These are phyloP conservation scores for Uloborus plumipes DNA, from an alignment of 2,888 invertebrate genomes.

Conservation along the genomic window DNA sequence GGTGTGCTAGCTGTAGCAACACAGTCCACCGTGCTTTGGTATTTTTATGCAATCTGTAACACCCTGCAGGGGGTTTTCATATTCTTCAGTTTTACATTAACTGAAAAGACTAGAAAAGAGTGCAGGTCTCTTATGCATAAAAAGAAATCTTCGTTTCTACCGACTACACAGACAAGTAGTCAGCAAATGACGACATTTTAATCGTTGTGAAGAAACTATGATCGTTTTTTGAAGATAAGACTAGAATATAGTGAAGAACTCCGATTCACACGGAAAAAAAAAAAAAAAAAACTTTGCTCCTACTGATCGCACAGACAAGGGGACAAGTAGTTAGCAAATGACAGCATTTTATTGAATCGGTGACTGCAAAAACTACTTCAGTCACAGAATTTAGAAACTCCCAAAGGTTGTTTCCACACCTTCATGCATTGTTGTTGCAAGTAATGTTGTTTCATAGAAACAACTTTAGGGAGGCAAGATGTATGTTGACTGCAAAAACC, in stretches of 20 bases:
- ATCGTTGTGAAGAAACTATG: not conserved
- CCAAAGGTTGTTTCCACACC: no score
- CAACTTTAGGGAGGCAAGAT: no score
- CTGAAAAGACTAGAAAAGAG: conserved; percentile 70
- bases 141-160: conserved; percentile 32
- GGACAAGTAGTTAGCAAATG: not conserved
- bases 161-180: conserved; percentile 1
- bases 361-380: no score
- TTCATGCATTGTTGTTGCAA: no score
- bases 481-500: no score
- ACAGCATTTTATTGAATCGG: not conserved
- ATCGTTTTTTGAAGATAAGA: conserved; percentile 69
- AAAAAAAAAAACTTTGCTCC: conserved; percentile 26
- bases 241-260: conserved; percentile 60
- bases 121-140: not conserved
- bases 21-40: conserved; percentile 71
- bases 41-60: conserved; percentile 73
- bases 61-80: conserved; percentile 74
- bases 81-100: conserved; percentile 74
- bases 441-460: no score
- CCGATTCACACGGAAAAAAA: no score
- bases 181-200: not conserved
- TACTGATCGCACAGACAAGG: conserved; percentile 4
- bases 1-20: conserved; percentile 73
- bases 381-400: no score